phyloP scores from a whole-genome alignment of 2,888 invertebrate species.

The Sphecodes monilicornis region DNA sequence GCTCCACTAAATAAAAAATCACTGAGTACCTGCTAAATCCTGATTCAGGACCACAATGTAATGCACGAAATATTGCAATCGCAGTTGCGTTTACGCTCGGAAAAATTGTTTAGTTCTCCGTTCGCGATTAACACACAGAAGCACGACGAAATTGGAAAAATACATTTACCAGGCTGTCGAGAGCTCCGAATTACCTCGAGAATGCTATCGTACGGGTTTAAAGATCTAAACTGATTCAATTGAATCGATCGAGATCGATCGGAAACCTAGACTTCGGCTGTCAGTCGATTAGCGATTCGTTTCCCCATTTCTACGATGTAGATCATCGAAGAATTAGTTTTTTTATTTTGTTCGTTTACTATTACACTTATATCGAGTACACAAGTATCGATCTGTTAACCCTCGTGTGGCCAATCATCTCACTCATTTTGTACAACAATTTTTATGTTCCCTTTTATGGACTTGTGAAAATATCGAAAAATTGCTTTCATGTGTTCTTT shows the following conservation, averaged over 20 bases:
- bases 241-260: background rate
- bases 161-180: slow-evolving; percentile 2
- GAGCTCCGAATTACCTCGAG: background rate
- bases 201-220: slow-evolving; percentile 1
- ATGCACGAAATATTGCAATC: background rate
- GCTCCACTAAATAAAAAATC: background rate
- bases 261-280: background rate
- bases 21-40: background rate
- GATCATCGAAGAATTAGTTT: background rate
- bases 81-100: background rate
- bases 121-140: slow-evolving; percentile 2
- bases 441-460: too few species aligned
- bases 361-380: background rate
- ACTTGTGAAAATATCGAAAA: background rate
- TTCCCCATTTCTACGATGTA: slow-evolving; percentile 42
- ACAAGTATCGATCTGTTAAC: background rate
- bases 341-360: slow-evolving; percentile 6
- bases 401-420: background rate
- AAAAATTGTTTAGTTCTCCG: background rate
- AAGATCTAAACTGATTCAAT: slow-evolving; percentile 12
- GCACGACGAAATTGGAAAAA: slow-evolving; percentile 23
- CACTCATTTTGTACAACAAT: background rate
- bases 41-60: background rate
- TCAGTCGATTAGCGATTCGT: slow-evolving; percentile 48
- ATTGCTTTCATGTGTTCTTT: background rate